Evolutionary conservation across 2,888 invertebrate species (phyloP).

Genomic region (Nipponacmea schrenckii): DNA sequence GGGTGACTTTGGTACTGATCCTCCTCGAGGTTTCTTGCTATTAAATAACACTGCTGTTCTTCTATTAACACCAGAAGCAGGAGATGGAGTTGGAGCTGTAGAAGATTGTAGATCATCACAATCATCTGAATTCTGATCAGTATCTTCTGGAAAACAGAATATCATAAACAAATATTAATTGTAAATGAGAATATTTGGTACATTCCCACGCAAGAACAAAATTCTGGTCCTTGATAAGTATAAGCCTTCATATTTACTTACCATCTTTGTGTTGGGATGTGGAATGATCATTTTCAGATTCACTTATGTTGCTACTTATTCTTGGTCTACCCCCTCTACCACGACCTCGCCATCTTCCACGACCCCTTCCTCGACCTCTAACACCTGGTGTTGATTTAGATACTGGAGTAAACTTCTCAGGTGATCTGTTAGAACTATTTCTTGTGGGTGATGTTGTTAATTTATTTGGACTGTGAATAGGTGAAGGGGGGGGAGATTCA

Average conservation of each 20-base stretch:
- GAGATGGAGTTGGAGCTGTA: constrained; percentile 62
- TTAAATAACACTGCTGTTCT: constrained; percentile 80
- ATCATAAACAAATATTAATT: not conserved
- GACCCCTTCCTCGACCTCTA: constrained; percentile 32
- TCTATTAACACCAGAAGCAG: constrained; percentile 74
- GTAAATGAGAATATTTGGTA: no score
- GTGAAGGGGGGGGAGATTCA: constrained; percentile 25
- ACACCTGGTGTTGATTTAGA: constrained; percentile 21
- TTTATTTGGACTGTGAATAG: constrained; percentile 14
- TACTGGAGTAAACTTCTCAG: constrained; percentile 9
- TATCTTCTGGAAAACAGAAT: constrained; percentile 18
- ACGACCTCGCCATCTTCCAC: constrained; percentile 46
- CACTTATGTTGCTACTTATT: constrained; percentile 34
- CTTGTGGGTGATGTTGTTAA: constrained; percentile 13
- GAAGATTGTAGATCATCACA: constrained; percentile 8
- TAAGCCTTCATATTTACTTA: not conserved
- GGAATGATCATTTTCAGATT: constrained; percentile 45
- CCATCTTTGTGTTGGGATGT: constrained; percentile 21
- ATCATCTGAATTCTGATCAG: constrained; percentile 18
- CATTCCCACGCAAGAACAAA: not conserved
- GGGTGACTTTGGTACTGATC: constrained; percentile 34
- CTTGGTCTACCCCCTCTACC: constrained; percentile 39
- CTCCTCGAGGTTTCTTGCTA: constrained; percentile 74
- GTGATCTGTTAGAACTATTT: constrained; percentile 3
- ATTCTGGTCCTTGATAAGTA: no score